Percentiles rank a stretch among this genome's conserved stretches.
Conservation (phyloP, 2,113 vertebrate genomes). For the Gasterosteus aculeatus region DNA sequence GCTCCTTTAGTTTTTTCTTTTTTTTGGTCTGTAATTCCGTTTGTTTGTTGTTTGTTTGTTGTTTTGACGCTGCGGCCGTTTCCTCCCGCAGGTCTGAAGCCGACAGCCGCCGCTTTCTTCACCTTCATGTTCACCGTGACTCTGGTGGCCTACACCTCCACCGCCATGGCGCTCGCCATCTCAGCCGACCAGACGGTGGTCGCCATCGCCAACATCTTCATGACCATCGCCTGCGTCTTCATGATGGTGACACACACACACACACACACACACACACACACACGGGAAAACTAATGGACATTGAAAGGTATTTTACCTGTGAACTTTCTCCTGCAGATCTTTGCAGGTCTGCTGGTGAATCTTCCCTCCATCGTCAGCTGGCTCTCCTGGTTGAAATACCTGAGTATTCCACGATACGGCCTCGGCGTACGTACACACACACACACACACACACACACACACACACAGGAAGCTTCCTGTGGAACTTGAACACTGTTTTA, state of each 20-base stretch:
- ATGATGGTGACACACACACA: slow-evolving; percentile 87
- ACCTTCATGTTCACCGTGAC: slow-evolving; percentile 86
- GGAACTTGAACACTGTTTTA: background rate
- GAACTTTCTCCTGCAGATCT: slow-evolving; percentile 79
- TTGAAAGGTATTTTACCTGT: background rate
- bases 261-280: background rate
- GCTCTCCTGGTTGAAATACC: slow-evolving; percentile 91
- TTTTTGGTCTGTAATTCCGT: no score
- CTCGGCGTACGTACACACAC: slow-evolving; percentile 80
- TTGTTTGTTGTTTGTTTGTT: no score
- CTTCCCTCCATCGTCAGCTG: slow-evolving; percentile 82
- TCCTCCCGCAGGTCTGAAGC: slow-evolving; percentile 84
- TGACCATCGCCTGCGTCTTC: slow-evolving; percentile 90
- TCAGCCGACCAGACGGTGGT: slow-evolving; percentile 89
- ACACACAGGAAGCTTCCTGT: background rate
- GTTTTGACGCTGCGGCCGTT: background rate
- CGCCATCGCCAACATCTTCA: slow-evolving; percentile 87
- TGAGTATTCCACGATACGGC: slow-evolving; percentile 91
- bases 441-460: slow-evolving; percentile 13
- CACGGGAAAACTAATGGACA: background rate
- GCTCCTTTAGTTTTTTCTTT: no score
- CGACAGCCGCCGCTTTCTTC: slow-evolving; percentile 83
- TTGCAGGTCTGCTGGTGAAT: slow-evolving; percentile 90
- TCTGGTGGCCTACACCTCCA: slow-evolving; percentile 88
- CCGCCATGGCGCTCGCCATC: slow-evolving; percentile 90